Evolutionary conservation across 2,113 vertebrate genomes (phyloP).

Genomic region (Saimiri boliviensis): DNA sequence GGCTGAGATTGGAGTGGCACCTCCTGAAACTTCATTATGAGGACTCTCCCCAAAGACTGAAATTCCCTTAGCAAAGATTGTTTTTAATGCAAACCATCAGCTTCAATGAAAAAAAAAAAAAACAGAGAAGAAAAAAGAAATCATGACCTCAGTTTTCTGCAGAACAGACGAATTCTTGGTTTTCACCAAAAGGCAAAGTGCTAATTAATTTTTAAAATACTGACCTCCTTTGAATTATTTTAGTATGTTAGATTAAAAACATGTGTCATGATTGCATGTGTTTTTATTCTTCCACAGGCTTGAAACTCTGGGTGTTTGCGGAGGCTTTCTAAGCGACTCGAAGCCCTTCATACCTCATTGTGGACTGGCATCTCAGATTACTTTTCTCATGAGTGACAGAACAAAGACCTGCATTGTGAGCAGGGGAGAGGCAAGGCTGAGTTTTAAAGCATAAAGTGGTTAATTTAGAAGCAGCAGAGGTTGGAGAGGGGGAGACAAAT

Average conservation of each 20-base stretch:
- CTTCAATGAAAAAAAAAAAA: no score
- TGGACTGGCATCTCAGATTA: background rate
- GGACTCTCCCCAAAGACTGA: background rate
- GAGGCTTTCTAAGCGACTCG: accelerated
- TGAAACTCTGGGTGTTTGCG: background rate
- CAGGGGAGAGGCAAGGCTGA: accelerated
- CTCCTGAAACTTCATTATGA: background rate
- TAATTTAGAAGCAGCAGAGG: accelerated
- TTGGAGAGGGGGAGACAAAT: accelerated
- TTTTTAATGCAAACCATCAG: constrained; percentile 29
- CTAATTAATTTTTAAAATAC: background rate
- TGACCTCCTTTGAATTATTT: background rate
- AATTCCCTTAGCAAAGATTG: background rate
- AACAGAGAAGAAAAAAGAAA: background rate
- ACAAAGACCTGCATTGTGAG: background rate
- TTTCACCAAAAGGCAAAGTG: background rate
- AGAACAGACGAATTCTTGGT: background rate
- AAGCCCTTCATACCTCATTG: no score
- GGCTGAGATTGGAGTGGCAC: accelerated
- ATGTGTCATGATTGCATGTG: background rate
- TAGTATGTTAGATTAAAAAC: background rate
- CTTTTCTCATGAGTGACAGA: accelerated
- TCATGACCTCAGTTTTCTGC: background rate
- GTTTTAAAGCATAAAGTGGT: background rate
- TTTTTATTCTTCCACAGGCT: background rate